Evolutionary conservation across 1,140 invertebrate species (phyloP), one percentile per base, ranked within the genome.

Genomic region (Pseudomyrmex gracilis): DNA sequence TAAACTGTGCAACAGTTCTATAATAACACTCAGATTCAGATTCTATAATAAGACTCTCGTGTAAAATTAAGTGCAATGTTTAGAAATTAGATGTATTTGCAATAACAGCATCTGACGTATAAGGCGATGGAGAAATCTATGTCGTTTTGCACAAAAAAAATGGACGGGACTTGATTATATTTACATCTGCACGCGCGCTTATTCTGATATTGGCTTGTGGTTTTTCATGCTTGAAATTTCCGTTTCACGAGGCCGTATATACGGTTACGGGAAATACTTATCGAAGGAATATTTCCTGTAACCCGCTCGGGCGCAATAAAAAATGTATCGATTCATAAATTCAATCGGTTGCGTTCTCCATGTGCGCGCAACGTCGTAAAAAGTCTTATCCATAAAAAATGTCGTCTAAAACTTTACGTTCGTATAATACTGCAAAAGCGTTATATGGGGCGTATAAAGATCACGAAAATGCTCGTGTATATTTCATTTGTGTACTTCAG

Each of bases 271-370:
- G 17, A 78, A 24, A 78, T 57, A 57, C 20, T 45, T 57, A 55
- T 55, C 17, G 20, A 68, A 78, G 20, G 5, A n/a, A n/a, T n/a
- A n/a, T n/a, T n/a, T n/a, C n/a, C n/a, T n/a, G n/a, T 34, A 34
- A 34, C 5, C 34, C 45, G 2, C 13, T 78, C 47, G 17, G 10
- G 13, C 43, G 0, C 47, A 66, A 66, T 53, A 53, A 51, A 53
- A 64, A 53, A 20, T 17, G 10, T 68, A 57, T 55, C 10, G 63
- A 68, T 78, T 68, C 43, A 22, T 57, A 68, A 78, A 68, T 78
- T 15, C 13, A 55, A 67, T 63, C 34, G 9, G 34, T 57, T 47
- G 34, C 9, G 13, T 13, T 78, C 45, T 22, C 24, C 13, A 4
- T 5, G 15, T 47, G 61, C 45, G 61, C 22, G 43, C 2, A 43